Evolutionary conservation across 2,113 vertebrate genomes (phyloP), one percentile per base, ranked within the genome.

Genomic region (Cisticola juncidis): DNA sequence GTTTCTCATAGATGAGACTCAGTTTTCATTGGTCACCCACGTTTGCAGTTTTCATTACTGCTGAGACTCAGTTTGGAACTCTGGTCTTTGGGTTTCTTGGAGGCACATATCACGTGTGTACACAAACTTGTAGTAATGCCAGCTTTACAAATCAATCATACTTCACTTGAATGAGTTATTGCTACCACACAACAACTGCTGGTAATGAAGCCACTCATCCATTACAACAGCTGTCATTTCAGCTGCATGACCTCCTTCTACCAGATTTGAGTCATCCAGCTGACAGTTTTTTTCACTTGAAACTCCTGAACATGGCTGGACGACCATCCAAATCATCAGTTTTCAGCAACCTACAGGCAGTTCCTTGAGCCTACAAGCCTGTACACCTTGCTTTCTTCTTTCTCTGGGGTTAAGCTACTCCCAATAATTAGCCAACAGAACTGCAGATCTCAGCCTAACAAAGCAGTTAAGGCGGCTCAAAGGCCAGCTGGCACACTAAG

Each of bases 361-460:
- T 15, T 31, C 60, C 56, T 61, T 53, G 31, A 86, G 29, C 28
- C 23, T 61, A 11, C 53, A 86, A 62, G 11, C 62, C 53, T 1
- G 1, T 1, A 5, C 0, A 0, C 29, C 86, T 61, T 58, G 24
- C 58, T 90, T 90, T 94, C 21, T 33, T 80, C 54, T 80, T 70
- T 19, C 35, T 66, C 58, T 69, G n/a, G 38, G 26, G 26, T 92
- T 86, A 89, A 93, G 80, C 92, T 88, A 11, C 19, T 83, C 58
- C 47, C 26, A 33, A 23, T 84, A 95, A 93, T 94, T 90, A 95
- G 60, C 72, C 88, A 93, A 51, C 9, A 93, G 86, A 86, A 36
- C 47, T 11, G 14, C 33, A 58, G 56, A 93, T 51, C 56, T 28
- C 54, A 70, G 60, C 56, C 72, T 81, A 64, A 94, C 86, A 94